Evolutionary conservation across 92 coral and sea anemone genomes (phyloP).

Genomic region (Phenganax stokvisi): DNA sequence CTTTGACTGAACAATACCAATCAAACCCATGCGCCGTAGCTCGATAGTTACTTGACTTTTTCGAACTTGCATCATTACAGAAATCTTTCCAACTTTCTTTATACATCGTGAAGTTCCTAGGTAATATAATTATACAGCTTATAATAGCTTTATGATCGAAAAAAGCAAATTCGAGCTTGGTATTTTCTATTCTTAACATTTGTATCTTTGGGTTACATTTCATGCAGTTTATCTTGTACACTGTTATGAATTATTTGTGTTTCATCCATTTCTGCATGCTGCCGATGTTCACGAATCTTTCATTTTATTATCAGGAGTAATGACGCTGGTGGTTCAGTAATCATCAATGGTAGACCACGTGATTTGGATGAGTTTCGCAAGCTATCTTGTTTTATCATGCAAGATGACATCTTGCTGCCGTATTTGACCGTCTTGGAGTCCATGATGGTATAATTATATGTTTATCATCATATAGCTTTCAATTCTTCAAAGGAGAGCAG

Average conservation of each 20-base stretch:
- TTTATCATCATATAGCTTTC: too few species aligned
- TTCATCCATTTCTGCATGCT: not conserved
- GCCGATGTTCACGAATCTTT: not conserved
- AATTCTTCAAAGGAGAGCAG: too few species aligned
- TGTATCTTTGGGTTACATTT: not conserved
- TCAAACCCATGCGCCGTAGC: too few species aligned
- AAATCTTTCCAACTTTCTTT: too few species aligned
- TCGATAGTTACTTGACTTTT: too few species aligned
- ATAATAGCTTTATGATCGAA: too few species aligned
- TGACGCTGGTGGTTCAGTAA: slow-evolving; percentile 70
- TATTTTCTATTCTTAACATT: too few species aligned
- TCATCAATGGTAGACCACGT: slow-evolving; percentile 83
- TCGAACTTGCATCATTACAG: too few species aligned
- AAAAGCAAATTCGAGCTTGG: too few species aligned
- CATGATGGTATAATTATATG: slow-evolving; percentile 72
- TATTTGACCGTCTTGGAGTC: slow-evolving; percentile 94
- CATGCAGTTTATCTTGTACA: not conserved
- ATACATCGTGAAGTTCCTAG: too few species aligned
- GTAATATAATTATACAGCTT: too few species aligned
- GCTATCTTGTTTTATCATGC: slow-evolving; percentile 99
- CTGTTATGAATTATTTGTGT: not conserved
- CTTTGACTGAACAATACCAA: too few species aligned
- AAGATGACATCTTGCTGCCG: slow-evolving; percentile 87
- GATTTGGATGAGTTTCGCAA: slow-evolving; percentile 91
- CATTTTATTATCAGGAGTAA: slow-evolving; percentile 53